Evolutionary conservation across 2,797 vertebrate species (phyloP).

Genomic region (Carduelis carduelis): DNA sequence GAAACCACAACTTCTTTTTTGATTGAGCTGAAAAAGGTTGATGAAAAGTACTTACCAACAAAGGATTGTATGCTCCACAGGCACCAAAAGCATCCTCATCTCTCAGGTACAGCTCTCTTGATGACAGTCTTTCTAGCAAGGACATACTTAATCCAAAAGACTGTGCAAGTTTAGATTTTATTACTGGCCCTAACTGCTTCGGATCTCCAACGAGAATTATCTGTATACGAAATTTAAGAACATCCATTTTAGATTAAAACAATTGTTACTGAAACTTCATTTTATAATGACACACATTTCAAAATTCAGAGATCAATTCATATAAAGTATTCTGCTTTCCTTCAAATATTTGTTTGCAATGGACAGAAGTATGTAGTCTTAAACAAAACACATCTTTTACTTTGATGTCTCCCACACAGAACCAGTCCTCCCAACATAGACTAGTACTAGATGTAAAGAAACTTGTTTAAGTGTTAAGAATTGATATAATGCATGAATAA

Average conservation of each 20-base stretch:
- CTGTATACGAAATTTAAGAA: constrained; percentile 59
- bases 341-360: background rate
- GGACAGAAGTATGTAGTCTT: background rate
- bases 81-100: constrained; percentile 75
- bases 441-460: background rate
- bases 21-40: background rate
- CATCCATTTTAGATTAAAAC: background rate
- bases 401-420: background rate
- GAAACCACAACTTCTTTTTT: background rate
- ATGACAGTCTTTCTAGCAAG: constrained; percentile 89
- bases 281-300: background rate
- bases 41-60: constrained; percentile 79
- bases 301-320: background rate
- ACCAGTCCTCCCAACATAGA: background rate
- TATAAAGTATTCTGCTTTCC: background rate
- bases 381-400: background rate
- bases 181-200: constrained; percentile 89
- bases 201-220: constrained; percentile 92
- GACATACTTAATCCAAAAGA: constrained; percentile 86
- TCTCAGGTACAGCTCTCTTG: constrained; percentile 79
- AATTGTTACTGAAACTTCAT: background rate
- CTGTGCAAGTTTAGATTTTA: constrained; percentile 86
- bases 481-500: background rate
- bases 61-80: constrained; percentile 86
- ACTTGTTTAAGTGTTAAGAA: background rate